Evolutionary conservation across 2,113 vertebrate genomes (phyloP), one percentile per base, ranked within the genome.

Genomic region (Bubo blakistoni): DNA sequence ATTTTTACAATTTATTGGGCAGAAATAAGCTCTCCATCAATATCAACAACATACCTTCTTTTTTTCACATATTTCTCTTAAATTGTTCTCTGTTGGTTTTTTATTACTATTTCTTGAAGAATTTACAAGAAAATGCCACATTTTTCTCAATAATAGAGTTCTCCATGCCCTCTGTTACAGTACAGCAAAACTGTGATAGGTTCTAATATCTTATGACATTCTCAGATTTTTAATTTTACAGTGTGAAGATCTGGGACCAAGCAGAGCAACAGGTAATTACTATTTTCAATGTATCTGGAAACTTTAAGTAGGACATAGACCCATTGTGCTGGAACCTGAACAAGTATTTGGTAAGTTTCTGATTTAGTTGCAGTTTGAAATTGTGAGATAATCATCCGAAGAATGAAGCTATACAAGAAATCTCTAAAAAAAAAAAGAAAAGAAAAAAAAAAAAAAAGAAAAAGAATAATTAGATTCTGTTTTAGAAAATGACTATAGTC

Each of bases 11-110:
- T 88, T 62, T 61, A 72, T 29, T 84, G 34, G 13, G 40, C 54
- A 92, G 62, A 95, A 91, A 94, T 66, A 93, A 87, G 15, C n/a
- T 89, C 65, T 82, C 47, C 34, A 65, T 47, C 42, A 81, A 38
- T 74, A 95, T 61, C 22, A 81, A 40, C 7, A 20, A 79, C 2
- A 30, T 26, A 20, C 5, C 9, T 61, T 63, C 0, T 79, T 83
- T 66, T 70, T 81, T 16, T 13, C 27, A 49, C 5, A 2, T 59
- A 58, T 57, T 91, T 93, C 20, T 38, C 58, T 82, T 80, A 9
- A 83, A 13, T 29, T 46, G 18, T 38, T 78, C 79, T 85, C 47
- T 47, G 51, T 11, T 92, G 11, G 0, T 34, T 54, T 88, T 78
- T 51, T 0, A 36, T 95, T 40, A 71, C 9, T 34, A 26, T 94